Evolutionary conservation across 1,140 invertebrate species (phyloP), one percentile per base, ranked within the genome.

Genomic region (Cotesia vestalis): DNA sequence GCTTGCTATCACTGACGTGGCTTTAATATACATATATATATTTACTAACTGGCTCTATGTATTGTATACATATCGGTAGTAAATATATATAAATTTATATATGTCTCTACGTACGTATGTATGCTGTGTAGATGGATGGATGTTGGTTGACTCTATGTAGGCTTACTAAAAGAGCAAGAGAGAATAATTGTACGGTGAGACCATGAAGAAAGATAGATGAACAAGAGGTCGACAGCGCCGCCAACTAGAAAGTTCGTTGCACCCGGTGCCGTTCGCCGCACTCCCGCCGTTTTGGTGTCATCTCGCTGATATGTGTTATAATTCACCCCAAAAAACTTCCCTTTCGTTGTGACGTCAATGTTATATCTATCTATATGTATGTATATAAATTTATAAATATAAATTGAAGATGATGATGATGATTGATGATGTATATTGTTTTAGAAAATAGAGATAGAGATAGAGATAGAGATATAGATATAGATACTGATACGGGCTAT

Each of bases 251-350:
- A 85, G 84, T 85, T 85, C 84, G 79, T 83, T 85, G 84, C 82
- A 81, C 84, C 78, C 82, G 76, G 73, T 76, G 67, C 80, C 80
- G 82, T 84, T 84, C 79, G 77, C 80, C 82, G 80, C 80, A 84
- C 81, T 83, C 51, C 20, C 66, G 46, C 51, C 60, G 66, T 53
- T 67, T 66, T 51, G 38, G 63, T 66, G 63, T 66, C 63, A 66
- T 66, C 63, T 20, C 27, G 27, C 35, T 35, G 61, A 11, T 46
- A 17, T 36, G 34, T 38, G 55, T 27, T 8, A 59, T 59, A 59
- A 59, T 63, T 59, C 57, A 64, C 40, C 62, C 62, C 62, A 35
- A 38, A 64, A 64, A 64, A 40, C 62, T 38, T 38, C 62, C 57
- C 57, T 59, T 59, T 59, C 57, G 57, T 59, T 59, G 20, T 59